Conservation (phyloP, 2,797 vertebrate genomes). For the Megalops cyprinoides region DNA sequence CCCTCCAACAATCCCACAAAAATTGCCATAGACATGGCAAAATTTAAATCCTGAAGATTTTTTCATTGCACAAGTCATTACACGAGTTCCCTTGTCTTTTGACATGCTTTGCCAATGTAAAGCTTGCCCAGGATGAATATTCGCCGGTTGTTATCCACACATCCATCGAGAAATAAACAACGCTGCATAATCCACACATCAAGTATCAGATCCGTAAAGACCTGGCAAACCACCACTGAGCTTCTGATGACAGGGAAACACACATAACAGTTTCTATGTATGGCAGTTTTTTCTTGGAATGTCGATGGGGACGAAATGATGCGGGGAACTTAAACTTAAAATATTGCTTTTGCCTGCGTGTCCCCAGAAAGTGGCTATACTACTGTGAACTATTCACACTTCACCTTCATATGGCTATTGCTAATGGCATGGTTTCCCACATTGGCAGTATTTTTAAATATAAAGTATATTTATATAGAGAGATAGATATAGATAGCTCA, state of each 20-base stretch:
- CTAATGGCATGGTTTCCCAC: slow-evolving; percentile 12
- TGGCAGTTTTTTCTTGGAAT: background rate
- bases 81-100: no score
- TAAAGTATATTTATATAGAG: no score
- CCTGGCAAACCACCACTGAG: background rate
- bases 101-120: background rate
- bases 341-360: background rate
- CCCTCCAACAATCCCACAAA: no score
- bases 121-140: background rate
- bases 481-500: background rate
- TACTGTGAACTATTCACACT: background rate
- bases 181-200: background rate
- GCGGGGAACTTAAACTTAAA: background rate
- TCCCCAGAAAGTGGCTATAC: slow-evolving; percentile 9
- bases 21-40: no score
- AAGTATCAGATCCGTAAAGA: background rate
- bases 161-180: background rate
- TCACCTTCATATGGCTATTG: slow-evolving; percentile 24
- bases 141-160: background rate
- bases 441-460: no score
- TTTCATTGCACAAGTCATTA: no score
- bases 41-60: no score
- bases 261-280: background rate
- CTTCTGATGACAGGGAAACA: background rate
- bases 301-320: background rate